These are phyloP conservation scores for Daubentonia madagascariensis DNA, from an alignment of 2,113 vertebrate species.

Conservation along the genomic window DNA sequence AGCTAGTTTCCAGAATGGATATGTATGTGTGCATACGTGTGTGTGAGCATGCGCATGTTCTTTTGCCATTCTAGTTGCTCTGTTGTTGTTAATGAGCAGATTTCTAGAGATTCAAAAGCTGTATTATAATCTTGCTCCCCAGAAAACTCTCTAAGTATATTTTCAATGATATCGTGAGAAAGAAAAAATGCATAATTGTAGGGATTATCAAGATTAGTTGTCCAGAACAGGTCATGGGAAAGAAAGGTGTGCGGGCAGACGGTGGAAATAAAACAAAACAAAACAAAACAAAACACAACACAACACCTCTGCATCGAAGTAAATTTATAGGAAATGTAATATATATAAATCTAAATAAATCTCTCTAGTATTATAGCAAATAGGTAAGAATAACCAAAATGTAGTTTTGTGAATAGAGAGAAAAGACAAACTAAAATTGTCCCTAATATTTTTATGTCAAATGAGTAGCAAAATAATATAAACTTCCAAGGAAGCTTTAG, in stretches of 20 bases:
- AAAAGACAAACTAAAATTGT: too few relatives aligned
- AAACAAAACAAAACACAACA: background rate
- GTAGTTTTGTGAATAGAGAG: background rate
- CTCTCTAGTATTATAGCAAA: background rate
- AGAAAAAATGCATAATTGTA: background rate
- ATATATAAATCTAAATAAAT: background rate
- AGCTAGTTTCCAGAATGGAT: background rate
- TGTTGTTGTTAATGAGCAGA: background rate
- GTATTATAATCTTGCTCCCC: background rate
- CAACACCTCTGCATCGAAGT: background rate
- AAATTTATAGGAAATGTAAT: background rate
- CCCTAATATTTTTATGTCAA: too few relatives aligned
- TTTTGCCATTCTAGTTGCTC: background rate
- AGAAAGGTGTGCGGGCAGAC: too few relatives aligned
- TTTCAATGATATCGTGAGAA: background rate
- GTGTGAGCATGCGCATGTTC: accelerated
- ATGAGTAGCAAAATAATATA: too few relatives aligned
- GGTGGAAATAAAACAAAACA: background rate
- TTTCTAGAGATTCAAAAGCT: background rate
- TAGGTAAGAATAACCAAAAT: background rate
- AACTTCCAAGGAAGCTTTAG: too few relatives aligned
- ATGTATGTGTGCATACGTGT: background rate
- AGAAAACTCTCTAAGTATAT: background rate
- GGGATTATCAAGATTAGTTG: background rate
- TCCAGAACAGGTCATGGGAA: background rate